These are phyloP conservation scores for Pachyuromys duprasi DNA, from an alignment of 2,797 vertebrate species.

Conservation along the genomic window DNA sequence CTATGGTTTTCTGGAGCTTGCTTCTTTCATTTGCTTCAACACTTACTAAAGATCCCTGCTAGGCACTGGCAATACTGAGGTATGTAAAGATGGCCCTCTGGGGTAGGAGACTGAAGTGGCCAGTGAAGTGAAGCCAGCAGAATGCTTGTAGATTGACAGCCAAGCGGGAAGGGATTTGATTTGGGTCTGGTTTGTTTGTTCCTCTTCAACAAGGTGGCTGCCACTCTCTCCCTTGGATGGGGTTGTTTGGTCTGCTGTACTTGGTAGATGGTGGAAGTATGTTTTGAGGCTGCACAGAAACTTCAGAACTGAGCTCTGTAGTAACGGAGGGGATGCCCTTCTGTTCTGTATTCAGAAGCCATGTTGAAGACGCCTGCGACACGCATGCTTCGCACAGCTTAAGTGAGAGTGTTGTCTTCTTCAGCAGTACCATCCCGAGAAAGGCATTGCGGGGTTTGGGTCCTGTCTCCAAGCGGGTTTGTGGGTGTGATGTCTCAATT, in stretches of 20 bases:
- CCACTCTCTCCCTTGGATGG: not conserved
- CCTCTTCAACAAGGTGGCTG: not conserved
- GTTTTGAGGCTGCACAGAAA: not conserved
- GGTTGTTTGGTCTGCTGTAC: not conserved
- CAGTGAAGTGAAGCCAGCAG: not conserved
- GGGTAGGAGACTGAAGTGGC: not conserved
- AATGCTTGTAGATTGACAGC: not conserved
- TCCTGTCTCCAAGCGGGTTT: not conserved
- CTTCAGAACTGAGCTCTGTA: not conserved
- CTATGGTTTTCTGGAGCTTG: not conserved
- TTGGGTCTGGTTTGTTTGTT: not conserved
- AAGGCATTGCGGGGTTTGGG: not conserved
- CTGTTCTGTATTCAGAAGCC: not conserved
- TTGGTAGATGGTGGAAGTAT: not conserved
- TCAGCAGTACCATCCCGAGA: not conserved
- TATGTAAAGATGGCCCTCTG: not conserved
- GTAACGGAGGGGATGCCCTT: not conserved
- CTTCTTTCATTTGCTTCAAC: not conserved
- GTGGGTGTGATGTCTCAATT: not conserved
- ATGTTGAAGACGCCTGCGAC: not conserved
- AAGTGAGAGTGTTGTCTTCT: not conserved
- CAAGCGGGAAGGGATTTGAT: not conserved
- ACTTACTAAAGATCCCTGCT: not conserved
- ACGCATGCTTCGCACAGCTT: not conserved
- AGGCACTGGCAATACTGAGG: not conserved